Base-by-base conservation (phyloP, 64 coral and sea anemone genomes). In the Dendrophyllia cribrosa region DNA sequence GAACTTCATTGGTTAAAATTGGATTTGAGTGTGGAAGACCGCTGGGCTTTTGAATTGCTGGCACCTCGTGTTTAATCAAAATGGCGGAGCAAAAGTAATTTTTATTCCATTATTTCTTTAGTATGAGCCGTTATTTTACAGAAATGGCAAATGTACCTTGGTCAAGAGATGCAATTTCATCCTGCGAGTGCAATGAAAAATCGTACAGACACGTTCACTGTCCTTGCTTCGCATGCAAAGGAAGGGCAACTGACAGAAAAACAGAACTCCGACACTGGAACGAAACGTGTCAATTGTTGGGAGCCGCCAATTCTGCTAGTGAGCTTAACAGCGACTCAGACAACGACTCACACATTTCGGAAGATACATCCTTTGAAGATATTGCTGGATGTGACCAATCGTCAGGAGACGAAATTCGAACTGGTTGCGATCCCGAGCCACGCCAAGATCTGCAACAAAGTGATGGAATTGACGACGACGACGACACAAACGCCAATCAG, bases 11-110 rank as follows among this genome's bases (percentile, higher is more conserved):
- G 76, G 76, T 55, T 79, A 79, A 79, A 77, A 77, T 77, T 82
- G 56, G 78, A 82, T 82, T 82, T 82, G 80, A 0, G 6, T 22
- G 43, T 16, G 58, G 80, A 83, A 83, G 14, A 21, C 59, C 58
- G 80, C 80, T 83, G 80, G 21, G 13, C 80, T 22, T 65, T 22
- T 83, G 80, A 83, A 50, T 83, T 83, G 80, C 80, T 66, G 80
- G 80, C 58, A 20, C 22, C 58, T 59, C 21, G 34, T 82, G 20
- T 52, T 82, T 82, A 82, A 82, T 76, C 25, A 76, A 76, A 76
- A 15, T 76, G 16, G 4, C n/a, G 34, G 34, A 34, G 34, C 34
- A 2, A 34, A 34, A 34, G 34, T 34, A 26, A 75, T n/a, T 7
- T 43, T 26, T 26, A 75, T 43, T 75, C 70, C 70, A 17, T 75